Base-by-base conservation (phyloP, 1,140 invertebrate species). In the Phymorhynchus buccinoides region DNA sequence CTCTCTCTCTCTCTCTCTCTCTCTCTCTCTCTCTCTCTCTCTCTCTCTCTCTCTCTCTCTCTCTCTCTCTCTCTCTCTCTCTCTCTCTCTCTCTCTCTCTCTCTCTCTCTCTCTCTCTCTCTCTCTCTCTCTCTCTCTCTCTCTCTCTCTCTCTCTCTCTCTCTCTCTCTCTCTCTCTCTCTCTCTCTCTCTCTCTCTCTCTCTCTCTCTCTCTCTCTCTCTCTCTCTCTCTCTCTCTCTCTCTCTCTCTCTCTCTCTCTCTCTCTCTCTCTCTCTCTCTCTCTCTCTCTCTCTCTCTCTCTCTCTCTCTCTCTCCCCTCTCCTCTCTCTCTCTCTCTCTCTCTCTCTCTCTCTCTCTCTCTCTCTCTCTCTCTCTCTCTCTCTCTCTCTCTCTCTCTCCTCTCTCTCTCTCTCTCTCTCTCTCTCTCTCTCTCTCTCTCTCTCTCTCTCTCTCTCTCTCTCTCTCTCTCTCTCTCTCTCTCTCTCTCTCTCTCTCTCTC, bases 141-240 rank as follows among this genome's bases (percentile, higher is more conserved):
- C 41, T 44, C 41, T 78, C 75, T 78, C 41, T 44, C 41, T 78
- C 75, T 78, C 41, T 78, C 75, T 78, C n/a, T 44, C 41, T 78
- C 75, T 78, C 56, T n/a, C 30, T 66, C 56, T 66, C 30, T 30
- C 30, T 66, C 56, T 66, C 30, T 30, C 30, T 66, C 56, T 66
- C 30, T 30, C n/a, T n/a, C n/a, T n/a, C n/a, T n/a, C n/a, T n/a
- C n/a, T n/a, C n/a, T n/a, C n/a, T n/a, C n/a, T n/a, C n/a, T n/a
- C n/a, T n/a, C n/a, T 66, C 30, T 30, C 30, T 66, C 30, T 4
- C 7, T 77, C 12, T 77, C 37, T n/a, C 37, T 3, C 71, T 3
- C 37, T n/a, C 37, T 3, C 71, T 27, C n/a, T n/a, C n/a, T 27
- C 3, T 73, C 71, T 73, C 37, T 39, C 30, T 73, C 71, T 73